Evolutionary conservation across 2,888 invertebrate species (phyloP).

Genomic region (Agriopis leucophaearia): DNA sequence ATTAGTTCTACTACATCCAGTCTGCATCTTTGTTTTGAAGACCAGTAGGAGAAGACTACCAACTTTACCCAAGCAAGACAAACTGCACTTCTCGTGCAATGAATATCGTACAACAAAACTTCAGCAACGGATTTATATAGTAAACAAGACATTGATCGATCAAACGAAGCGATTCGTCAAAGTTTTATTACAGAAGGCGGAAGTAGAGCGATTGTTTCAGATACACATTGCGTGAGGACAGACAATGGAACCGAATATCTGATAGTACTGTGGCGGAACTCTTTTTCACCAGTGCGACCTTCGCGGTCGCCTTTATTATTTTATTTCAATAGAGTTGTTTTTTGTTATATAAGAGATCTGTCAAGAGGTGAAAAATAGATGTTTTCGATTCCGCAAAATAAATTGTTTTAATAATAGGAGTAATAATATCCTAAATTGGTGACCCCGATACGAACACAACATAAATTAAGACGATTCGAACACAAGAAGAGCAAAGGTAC

Average conservation of each 20-base stretch:
- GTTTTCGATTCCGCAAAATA: too few species aligned
- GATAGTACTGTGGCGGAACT: slow-evolving; percentile 34
- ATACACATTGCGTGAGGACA: slow-evolving; percentile 42
- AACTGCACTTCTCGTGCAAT: background rate
- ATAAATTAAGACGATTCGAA: too few species aligned
- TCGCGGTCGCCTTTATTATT: too few species aligned
- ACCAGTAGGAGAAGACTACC: too few species aligned
- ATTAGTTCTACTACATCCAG: background rate
- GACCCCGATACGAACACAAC: too few species aligned
- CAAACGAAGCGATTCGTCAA: slow-evolving; percentile 41
- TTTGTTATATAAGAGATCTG: too few species aligned
- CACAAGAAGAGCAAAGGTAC: too few species aligned
- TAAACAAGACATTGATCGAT: slow-evolving; percentile 44
- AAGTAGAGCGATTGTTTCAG: slow-evolving; percentile 33
- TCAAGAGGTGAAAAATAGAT: too few species aligned
- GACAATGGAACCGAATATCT: slow-evolving; percentile 36
- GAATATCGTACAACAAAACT: background rate
- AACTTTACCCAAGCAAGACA: background rate
- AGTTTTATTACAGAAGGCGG: slow-evolving; percentile 43
- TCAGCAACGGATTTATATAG: background rate
- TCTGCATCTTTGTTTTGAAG: background rate
- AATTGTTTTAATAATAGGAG: too few species aligned
- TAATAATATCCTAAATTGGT: too few species aligned
- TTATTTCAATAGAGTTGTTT: too few species aligned
- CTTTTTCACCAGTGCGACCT: slow-evolving; percentile 18